Percentiles rank a stretch among this genome's conserved stretches.
Conservation (phyloP, 1,140 invertebrate genomes). For the Drosophila elegans region DNA sequence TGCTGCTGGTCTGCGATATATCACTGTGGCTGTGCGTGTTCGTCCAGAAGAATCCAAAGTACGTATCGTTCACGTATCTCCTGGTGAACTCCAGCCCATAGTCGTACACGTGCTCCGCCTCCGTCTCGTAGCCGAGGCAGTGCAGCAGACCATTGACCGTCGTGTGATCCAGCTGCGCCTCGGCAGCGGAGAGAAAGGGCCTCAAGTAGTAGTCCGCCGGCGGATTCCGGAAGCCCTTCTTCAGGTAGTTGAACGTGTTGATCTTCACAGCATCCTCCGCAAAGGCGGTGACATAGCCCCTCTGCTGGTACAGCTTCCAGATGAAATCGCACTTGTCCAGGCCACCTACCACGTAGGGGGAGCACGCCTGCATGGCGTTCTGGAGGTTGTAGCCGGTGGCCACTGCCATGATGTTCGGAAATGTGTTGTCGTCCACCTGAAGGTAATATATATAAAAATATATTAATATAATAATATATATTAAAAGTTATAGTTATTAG, state of each 20-base stretch:
- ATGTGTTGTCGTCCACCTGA: slow-evolving; percentile 91
- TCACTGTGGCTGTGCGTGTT: slow-evolving; percentile 92
- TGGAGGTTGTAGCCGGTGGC: slow-evolving; percentile 88
- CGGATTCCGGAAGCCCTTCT: slow-evolving; percentile 90
- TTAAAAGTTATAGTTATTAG: too few species aligned
- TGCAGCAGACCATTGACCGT: slow-evolving; percentile 84
- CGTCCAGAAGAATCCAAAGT: slow-evolving; percentile 93
- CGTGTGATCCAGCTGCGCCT: slow-evolving; percentile 85
- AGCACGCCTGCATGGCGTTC: slow-evolving; percentile 85
- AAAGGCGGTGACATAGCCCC: slow-evolving; percentile 91
- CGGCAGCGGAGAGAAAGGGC: slow-evolving; percentile 89
- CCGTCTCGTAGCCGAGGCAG: slow-evolving; percentile 87
- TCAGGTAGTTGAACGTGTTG: slow-evolving; percentile 93
- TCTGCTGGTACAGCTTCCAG: slow-evolving; percentile 90
- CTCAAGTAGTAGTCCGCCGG: slow-evolving; percentile 94
- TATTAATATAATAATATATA: too few species aligned
- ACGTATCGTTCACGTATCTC: slow-evolving; percentile 86
- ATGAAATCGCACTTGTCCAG: slow-evolving; percentile 90
- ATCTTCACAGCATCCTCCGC: slow-evolving; percentile 91
- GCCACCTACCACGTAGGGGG: slow-evolving; percentile 84
- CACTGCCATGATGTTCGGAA: slow-evolving; percentile 92
- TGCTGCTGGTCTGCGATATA: slow-evolving; percentile 89
- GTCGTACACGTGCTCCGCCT: slow-evolving; percentile 87
- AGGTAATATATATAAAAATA: too few species aligned
- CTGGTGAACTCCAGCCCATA: slow-evolving; percentile 87